Percentiles rank a stretch among this genome's conserved stretches.
These are phyloP conservation scores for Frieseomelitta varia DNA, from an alignment of 1,140 invertebrate genomes.

Conservation along the genomic window DNA sequence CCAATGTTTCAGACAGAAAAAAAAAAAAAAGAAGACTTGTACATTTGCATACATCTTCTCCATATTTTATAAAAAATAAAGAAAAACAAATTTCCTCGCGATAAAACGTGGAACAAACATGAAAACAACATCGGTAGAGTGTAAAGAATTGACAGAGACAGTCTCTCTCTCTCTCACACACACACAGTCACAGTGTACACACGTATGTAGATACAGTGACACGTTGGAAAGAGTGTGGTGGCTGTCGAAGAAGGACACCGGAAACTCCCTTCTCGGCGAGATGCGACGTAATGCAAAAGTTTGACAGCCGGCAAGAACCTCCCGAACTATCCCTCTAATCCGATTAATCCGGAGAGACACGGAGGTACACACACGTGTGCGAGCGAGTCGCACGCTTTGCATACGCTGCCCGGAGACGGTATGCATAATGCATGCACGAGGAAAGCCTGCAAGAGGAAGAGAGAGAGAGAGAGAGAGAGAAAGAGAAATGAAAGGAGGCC, in stretches of 20 bases:
- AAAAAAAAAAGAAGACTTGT: neutral
- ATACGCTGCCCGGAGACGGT: constrained; percentile 7
- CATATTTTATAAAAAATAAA: neutral
- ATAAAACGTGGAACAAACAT: neutral
- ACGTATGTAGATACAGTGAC: neutral
- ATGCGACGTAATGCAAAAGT: constrained; percentile 22
- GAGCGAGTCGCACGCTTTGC: constrained; percentile 22
- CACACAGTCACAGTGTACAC: no score
- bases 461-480: neutral
- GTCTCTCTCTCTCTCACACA: neutral
- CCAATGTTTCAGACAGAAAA: neutral
- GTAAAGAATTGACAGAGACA: neutral
- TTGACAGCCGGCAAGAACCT: neutral
- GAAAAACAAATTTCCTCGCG: no score
- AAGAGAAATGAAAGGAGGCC: neutral
- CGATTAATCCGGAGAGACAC: constrained; percentile 33
- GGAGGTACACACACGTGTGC: neutral
- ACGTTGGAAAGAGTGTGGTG: neutral
- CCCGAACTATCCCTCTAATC: constrained; percentile 20
- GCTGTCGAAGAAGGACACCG: neutral
- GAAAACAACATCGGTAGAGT: neutral
- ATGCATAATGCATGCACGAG: constrained; percentile 53
- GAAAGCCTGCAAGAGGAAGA: neutral
- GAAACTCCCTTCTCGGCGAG: neutral
- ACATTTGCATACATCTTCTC: neutral